Evolutionary conservation across 2,888 invertebrate genomes (phyloP), one percentile per base, ranked within the genome.

Genomic region (Bellardia bayeri): DNA sequence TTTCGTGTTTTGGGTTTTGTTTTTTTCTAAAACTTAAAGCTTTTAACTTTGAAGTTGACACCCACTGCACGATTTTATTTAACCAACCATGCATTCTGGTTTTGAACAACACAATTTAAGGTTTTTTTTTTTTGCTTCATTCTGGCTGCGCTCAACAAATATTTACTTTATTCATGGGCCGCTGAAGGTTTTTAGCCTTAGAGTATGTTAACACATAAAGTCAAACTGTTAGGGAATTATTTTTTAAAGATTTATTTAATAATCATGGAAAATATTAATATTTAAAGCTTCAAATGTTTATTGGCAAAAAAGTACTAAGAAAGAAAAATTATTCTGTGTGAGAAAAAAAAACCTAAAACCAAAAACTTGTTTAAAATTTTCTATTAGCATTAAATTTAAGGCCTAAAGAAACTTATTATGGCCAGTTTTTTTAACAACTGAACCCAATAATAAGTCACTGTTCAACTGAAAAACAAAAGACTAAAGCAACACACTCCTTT

Each of bases 51-150:
- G 40, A 45, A 85, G 69, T 79, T 87, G 87, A 87, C 87, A 87
- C 87, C 87, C 84, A 87, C 84, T 68, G 78, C 81, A 82, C 84
- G 82, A 82, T 69, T 82, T 81, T 78, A 66, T 84, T 68, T 58
- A 23, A 23, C 72, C 51, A 71, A 42, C 30, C 11, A 64, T 56
- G 45, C 13, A 72, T 72, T 71, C 30, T 61, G 72, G 66, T 37
- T 68, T 51, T 30, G n/a, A 68, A 71, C 75, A 83, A 58, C 45
- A 76, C 80, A 81, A 72, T 80, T 87, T 83, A 66, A 76, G 72
- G 51, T 54, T 76, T 74, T 66, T 45, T 42, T 61, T 56, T 45
- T 23, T 64, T n/a, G n/a, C n/a, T 54, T 78, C 11, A 16, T 61
- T 42, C 1, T 7, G 4, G 8, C 30, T 76, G n/a, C 49, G 6